These are phyloP conservation scores for Deroptyus accipitrinus DNA, from an alignment of 2,113 vertebrate genomes.

Conservation along the genomic window DNA sequence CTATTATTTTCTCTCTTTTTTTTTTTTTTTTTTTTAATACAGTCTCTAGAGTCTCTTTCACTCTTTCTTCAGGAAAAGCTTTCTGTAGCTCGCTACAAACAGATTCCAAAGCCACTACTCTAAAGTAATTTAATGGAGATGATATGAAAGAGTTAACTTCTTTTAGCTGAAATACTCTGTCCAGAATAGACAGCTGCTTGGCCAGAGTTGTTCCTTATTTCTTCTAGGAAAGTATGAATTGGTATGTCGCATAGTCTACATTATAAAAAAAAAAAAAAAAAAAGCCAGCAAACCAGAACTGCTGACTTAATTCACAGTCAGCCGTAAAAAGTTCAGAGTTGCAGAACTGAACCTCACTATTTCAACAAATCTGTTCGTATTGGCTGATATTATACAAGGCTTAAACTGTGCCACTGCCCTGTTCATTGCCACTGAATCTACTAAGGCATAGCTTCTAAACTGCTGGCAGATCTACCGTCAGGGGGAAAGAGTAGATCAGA, in stretches of 20 bases:
- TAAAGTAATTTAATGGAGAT: background rate
- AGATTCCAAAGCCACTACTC: background rate
- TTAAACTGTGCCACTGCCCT: background rate
- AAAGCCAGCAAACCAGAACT: too few relatives aligned
- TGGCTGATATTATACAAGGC: background rate
- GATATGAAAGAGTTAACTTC: background rate
- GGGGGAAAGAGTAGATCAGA: background rate
- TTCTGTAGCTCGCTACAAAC: background rate
- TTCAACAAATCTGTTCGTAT: background rate
- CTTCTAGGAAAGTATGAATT: background rate
- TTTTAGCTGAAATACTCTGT: background rate
- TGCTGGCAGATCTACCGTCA: rapidly evolving
- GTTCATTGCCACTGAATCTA: background rate
- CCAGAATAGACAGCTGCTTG: background rate
- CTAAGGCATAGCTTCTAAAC: background rate
- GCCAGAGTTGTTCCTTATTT: background rate
- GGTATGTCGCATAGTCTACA: background rate
- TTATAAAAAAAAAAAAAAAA: background rate
- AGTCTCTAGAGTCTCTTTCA: background rate
- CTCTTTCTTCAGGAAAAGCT: background rate
- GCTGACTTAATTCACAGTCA: background rate
- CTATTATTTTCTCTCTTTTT: background rate
- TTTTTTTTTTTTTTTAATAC: background rate
- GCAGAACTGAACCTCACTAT: background rate
- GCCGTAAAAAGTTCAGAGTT: background rate